phyloP scores from a whole-genome alignment of 2,888 invertebrate species.

The Myopa tessellatipennis region DNA sequence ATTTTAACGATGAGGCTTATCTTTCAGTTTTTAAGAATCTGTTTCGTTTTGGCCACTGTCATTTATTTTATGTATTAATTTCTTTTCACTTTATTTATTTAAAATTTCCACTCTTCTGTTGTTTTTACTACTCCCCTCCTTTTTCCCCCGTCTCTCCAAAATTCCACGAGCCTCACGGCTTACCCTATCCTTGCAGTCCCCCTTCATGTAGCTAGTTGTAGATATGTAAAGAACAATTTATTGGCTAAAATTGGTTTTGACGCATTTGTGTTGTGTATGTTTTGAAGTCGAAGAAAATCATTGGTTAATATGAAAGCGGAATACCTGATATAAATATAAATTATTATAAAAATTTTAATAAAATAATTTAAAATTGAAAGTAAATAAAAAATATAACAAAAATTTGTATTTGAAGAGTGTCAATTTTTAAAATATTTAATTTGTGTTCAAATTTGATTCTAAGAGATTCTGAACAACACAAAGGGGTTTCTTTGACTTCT shows the following conservation, averaged over 20 bases:
- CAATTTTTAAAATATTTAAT: too few species aligned
- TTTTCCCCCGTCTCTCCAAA: slow-evolving; percentile 54
- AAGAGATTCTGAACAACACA: too few species aligned
- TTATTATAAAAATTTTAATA: too few species aligned
- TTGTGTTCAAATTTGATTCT: too few species aligned
- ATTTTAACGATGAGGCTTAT: slow-evolving; percentile 30
- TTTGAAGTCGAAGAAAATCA: slow-evolving; percentile 10
- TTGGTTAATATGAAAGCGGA: background rate
- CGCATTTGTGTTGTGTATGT: slow-evolving; percentile 11
- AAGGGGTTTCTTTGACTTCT: too few species aligned
- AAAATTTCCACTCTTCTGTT: slow-evolving; percentile 11
- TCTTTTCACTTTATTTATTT: slow-evolving; percentile 15
- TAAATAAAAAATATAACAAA: too few species aligned
- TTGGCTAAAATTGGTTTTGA: background rate
- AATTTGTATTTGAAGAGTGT: too few species aligned
- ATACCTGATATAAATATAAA: too few species aligned
- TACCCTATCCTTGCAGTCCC: slow-evolving; percentile 70
- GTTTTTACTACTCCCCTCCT: slow-evolving; percentile 38
- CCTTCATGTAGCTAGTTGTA: slow-evolving; percentile 70
- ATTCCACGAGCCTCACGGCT: slow-evolving; percentile 73
- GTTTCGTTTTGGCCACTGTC: slow-evolving; percentile 52
- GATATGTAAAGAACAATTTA: slow-evolving; percentile 26
- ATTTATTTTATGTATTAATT: slow-evolving; percentile 37
- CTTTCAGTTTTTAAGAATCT: slow-evolving; percentile 22
- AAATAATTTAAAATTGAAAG: too few species aligned